Evolutionary conservation across 2,888 invertebrate species (phyloP), one percentile per base, ranked within the genome.

Genomic region (Trilocha varians): DNA sequence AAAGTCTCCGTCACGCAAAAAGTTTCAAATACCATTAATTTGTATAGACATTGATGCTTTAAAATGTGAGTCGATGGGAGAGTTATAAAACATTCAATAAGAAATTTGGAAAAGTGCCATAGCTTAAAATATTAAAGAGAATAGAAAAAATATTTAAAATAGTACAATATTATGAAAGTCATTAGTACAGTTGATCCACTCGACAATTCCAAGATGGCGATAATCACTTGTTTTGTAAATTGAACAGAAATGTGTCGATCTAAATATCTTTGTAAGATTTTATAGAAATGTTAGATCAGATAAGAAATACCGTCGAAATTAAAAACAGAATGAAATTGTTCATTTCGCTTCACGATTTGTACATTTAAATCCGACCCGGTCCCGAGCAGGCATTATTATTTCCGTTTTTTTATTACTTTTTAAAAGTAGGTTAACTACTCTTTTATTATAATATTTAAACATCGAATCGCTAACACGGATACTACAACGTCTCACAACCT

Each of bases 401-500:
- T 59, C 52, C 55, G 48, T 52, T 61, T 56, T 67, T 59, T 57
- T 55, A 67, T 77, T 71, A 70, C 58, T 62, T 50, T 46, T 75
- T 78, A 73, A 25, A 25, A 25, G 25, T 25, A 25, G 74, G 60
- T 46, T 40, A 53, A 72, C 73, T 73, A 80, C 78, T 54, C 50
- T 62, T 69, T 77, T 78, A 70, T 69, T 76, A 79, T 58, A 63
- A 55, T 49, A 57, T 53, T 62, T 59, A 56, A 62, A 64, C 67
- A 67, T 67, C 64, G 74, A 61, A 62, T 73, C 73, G 71, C 70
- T 55, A 59, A 65, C 62, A 69, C 68, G 68, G 65, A 65, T 62
- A 51, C 55, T 62, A 67, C 64, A 72, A 71, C 72, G 70, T 60
- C 68, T 75, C 84, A 85, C 85, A 85, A 85, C 85, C 85, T 84